Evolutionary conservation across 2,797 vertebrate genomes (phyloP), one percentile per base, ranked within the genome.

Genomic region (Mustela erminea): DNA sequence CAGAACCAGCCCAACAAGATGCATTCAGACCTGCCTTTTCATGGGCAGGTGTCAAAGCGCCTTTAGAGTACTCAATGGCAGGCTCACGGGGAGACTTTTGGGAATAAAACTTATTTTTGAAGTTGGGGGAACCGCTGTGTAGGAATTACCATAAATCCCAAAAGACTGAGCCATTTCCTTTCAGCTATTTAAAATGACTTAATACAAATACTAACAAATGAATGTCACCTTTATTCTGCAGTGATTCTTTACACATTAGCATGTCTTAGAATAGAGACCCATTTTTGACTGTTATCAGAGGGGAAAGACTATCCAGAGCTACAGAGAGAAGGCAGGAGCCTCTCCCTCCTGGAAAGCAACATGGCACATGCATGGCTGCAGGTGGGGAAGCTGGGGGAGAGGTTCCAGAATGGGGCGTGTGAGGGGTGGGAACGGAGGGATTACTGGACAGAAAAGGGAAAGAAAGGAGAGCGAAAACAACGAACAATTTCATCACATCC

Each of bases 361-460:
- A 5, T 4, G n/a, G 8, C 15, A 9, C 66, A 5, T 21, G 66
- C 3, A 4, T 8, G 4, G n/a, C 66, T 68, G 32, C n/a, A 68
- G 17, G 4, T 5, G 18, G 27, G 17, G 21, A 58, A 12, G 32
- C 23, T 10, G 7, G 0, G 46, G 18, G n/a, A 14, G 87, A 74
- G 27, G 5, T 21, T 35, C 74, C 13, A 27, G 74, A 41, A 11
- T 0, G 10, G 3, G 2, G 18, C 0, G 0, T 0, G 0, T 10
- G 49, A 70, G 27, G 11, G 43, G 6, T 0, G 8, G 56, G 32
- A 46, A 3, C 1, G 20, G 68, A 43, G 17, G 35, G 21, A 56
- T 29, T 25, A 38, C 20, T 27, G 7, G 54, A 68, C 49, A 27
- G 46, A 70, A n/a, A 64, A 56, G 46, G 54, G 18, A 21, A 17